Base-by-base conservation (phyloP, 2,797 vertebrate genomes). In the Neomorphus geoffroyi region DNA sequence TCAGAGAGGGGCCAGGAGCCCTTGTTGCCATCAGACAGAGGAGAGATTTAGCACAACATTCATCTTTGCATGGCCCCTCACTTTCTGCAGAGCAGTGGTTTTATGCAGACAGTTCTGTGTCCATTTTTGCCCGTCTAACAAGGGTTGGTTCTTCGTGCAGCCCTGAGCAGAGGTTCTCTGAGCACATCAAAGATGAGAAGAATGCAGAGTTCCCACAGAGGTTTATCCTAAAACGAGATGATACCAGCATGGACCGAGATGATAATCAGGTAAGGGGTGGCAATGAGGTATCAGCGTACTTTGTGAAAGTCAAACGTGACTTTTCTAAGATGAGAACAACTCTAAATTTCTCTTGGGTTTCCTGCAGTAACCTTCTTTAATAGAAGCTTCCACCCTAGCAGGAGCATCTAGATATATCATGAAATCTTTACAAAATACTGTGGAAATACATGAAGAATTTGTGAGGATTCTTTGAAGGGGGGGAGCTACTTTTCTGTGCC, bases 161-260 rank as follows among this genome's bases (percentile, higher is more conserved):
- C 97, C 99, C 99, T 28, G 99, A 99, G 94, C 99, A 99, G 97
- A 99, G 99, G 88, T 99, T 99, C 96, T 99, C 99, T 16, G 99
- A 99, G 98, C 99, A 99, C 98, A 99, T 99, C 96, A 99, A 99
- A 94, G 99, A 99, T 82, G 99, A 99, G 97, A 98, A 99, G 95
- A 99, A 98, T 73, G 97, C 99, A 79, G 99, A 99, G 89, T 99
- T 99, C 97, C 99, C 99, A 2, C 99, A 99, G 97, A 99, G 99
- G 96, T 99, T 99, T 92, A 99, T 99, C 96, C 98, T 99, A 8
- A 99, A 99, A 96, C 98, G 99, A 96, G 99, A 99, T 58, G 99
- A 99, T 90, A 98, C 99, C 97, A 99, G 99, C 97, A 99, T 99
- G 98, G 99, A 99, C 90, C 98, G 99, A 93, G 99, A 99, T 88